Conservation (phyloP, 2,797 vertebrate genomes). For the Etheostoma perlongum region DNA sequence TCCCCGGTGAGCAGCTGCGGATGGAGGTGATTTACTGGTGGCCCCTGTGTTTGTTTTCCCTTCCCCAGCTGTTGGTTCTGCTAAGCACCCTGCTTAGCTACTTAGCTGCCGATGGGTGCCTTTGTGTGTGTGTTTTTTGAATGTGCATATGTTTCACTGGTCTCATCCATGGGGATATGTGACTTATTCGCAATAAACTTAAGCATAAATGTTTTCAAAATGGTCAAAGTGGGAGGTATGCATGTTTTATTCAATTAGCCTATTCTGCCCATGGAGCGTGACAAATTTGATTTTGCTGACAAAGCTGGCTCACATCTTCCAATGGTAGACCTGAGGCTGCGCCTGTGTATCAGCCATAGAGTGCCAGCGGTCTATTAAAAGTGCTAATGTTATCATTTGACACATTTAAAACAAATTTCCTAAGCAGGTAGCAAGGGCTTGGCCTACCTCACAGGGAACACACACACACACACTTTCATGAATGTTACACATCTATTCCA, state of each 20-base stretch:
- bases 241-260: constrained; percentile 54
- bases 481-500: constrained; percentile 30
- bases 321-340: constrained; percentile 35
- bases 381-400: constrained; percentile 63
- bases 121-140: constrained; percentile 56
- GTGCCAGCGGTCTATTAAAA: constrained; percentile 50
- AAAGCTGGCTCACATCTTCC: constrained; percentile 50
- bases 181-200: constrained; percentile 45
- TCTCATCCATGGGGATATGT: constrained; percentile 28
- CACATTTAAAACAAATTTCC: constrained; percentile 50
- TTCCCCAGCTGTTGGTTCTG: constrained; percentile 74
- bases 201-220: constrained; percentile 23
- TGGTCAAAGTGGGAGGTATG: constrained; percentile 48
- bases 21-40: constrained; percentile 79
- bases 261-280: constrained; percentile 52
- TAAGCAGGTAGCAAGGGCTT: constrained; percentile 61
- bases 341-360: constrained; percentile 25
- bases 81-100: constrained; percentile 78
- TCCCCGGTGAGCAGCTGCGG: constrained; percentile 68
- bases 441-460: constrained; percentile 22
- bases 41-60: constrained; percentile 80
- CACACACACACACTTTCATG: constrained; percentile 2
- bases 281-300: constrained; percentile 70
- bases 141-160: constrained; percentile 37
- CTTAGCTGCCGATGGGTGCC: constrained; percentile 64